Evolutionary conservation across 2,888 invertebrate genomes (phyloP), one percentile per base, ranked within the genome.

Genomic region (Drosophila anceps): DNA sequence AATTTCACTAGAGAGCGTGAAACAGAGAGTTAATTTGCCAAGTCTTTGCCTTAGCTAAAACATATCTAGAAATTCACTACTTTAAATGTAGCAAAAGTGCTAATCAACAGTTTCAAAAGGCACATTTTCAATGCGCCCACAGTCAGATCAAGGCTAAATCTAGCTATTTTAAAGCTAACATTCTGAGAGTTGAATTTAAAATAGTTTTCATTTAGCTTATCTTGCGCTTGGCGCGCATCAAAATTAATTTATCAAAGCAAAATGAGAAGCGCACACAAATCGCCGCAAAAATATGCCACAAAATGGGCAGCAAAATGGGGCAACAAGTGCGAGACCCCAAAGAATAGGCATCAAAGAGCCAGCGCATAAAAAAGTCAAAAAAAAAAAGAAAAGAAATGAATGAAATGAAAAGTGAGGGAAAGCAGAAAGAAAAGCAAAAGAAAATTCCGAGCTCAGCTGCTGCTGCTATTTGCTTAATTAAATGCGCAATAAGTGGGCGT

Each of bases 381-480:
- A 70, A 20, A 46, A 29, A 29, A 24, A 27, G n/a, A 46, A 27
- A 27, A 7, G 4, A 50, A 50, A 50, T 2, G 20, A 61, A 43
- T n/a, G n/a, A 3, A 39, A 55, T 48, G 54, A 50, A 63, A 70
- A 68, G 54, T 46, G 54, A 41, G 57, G n/a, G 8, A 35, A 43
- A 3, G 29, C 2, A 33, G 20, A 7, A 57, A 31, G 57, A 43
- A 54, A 65, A 39, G 43, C 31, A 2, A 39, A 54, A 24, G 57
- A 44, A 66, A 67, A 64, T 68, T 31, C 59, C 48, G 50, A 78
- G 68, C 73, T 75, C 72, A 75, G 50, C 72, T 70, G 71, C 69
- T 66, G 68, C 69, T 71, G 84, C 84, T 87, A 87, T 84, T 84
- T 87, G 82, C 84, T 76, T 84, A 84, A 84, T 84, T 84, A 84